Base-by-base conservation (phyloP, 2,113 vertebrate genomes). In the Lathamus discolor region DNA sequence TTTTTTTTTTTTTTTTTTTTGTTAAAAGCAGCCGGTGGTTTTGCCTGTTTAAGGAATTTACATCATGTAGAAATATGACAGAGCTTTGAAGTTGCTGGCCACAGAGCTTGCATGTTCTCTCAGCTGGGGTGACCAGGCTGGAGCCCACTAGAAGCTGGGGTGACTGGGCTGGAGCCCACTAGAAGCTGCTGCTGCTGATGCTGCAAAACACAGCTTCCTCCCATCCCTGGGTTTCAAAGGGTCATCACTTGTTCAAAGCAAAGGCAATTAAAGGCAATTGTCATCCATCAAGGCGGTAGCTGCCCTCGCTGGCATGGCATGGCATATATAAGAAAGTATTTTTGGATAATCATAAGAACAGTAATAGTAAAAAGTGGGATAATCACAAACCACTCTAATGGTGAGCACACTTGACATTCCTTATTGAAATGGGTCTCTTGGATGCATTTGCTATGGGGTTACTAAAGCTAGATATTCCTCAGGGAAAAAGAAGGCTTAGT, bases 81-180 rank as follows among this genome's bases (percentile, higher is more conserved):
- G 49, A 66, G 48, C 80, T 94, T 94, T 91, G 92, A 97, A 89
- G 73, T 35, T 91, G 39, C 63, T 93, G 62, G 64, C 57, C 68
- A 37, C 80, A 69, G 35, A 4, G 4, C 44, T 84, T 88, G 41
- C 49, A 49, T 1, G 1, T 62, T 63, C 66, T 52, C 52, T 84
- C 43, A 79, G 52, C 67, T 25, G n/a, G 48, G 62, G 52, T 72
- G 11, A 83, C 72, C 31, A 41, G 35, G 27, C 54, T 86, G 46
- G 63, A 92, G 59, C 35, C 48, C 49, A 52, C 25, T 77, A 54
- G 66, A 78, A 81, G 46, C 17, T 69, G 54, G 54, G 62, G 52
- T 72, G 11, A 83, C 72, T 31, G 41, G 35, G 27, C 54, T 86
- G 46, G 63, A 92, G 59, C 35, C 48, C 49, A 52, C 25, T 77